These are phyloP conservation scores for Bambusicola thoracicus DNA, from an alignment of 2,113 vertebrate genomes.

Conservation along the genomic window DNA sequence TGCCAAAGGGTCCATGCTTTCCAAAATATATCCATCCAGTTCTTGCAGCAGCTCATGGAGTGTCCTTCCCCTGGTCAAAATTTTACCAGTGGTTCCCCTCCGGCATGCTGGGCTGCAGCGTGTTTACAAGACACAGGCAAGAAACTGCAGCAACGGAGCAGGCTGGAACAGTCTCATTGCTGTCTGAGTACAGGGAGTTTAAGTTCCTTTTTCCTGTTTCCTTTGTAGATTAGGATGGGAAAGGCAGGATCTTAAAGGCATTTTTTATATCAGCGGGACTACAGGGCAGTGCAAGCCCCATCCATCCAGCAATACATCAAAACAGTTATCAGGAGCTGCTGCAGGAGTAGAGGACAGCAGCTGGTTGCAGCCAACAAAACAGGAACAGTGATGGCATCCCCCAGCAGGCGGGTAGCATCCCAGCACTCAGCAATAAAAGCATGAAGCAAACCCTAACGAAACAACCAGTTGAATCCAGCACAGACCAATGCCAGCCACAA, in stretches of 20 bases:
- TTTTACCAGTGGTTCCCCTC: slow-evolving; percentile 43
- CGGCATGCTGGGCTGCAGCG: slow-evolving; percentile 26
- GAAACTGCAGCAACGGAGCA: slow-evolving; percentile 62
- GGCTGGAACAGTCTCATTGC: slow-evolving; percentile 78
- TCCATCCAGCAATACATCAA: slow-evolving; percentile 75
- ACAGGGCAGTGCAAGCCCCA: slow-evolving; percentile 52
- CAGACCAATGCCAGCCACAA: background rate
- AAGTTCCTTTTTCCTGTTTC: slow-evolving; percentile 95
- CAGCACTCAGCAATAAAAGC: background rate
- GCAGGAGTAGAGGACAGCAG: slow-evolving; percentile 50
- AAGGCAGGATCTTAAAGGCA: slow-evolving; percentile 87
- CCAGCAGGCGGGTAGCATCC: slow-evolving; percentile 48
- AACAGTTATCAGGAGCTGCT: slow-evolving; percentile 63
- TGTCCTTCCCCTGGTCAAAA: slow-evolving; percentile 42
- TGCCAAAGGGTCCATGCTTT: slow-evolving; percentile 81
- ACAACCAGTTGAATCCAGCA: background rate
- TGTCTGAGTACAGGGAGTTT: slow-evolving; percentile 87
- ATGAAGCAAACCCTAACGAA: background rate
- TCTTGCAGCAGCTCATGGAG: slow-evolving; percentile 71
- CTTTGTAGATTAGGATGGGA: slow-evolving; percentile 90
- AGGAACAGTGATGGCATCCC: slow-evolving; percentile 79
- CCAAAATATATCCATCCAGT: slow-evolving; percentile 82
- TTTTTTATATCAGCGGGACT: slow-evolving; percentile 75
- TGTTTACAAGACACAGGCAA: slow-evolving; percentile 74
- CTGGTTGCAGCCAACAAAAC: slow-evolving; percentile 73